Percentiles rank a stretch among this genome's conserved stretches.
phyloP scores from a whole-genome alignment of 1,140 invertebrate genomes.

The Amyelois transitella region DNA sequence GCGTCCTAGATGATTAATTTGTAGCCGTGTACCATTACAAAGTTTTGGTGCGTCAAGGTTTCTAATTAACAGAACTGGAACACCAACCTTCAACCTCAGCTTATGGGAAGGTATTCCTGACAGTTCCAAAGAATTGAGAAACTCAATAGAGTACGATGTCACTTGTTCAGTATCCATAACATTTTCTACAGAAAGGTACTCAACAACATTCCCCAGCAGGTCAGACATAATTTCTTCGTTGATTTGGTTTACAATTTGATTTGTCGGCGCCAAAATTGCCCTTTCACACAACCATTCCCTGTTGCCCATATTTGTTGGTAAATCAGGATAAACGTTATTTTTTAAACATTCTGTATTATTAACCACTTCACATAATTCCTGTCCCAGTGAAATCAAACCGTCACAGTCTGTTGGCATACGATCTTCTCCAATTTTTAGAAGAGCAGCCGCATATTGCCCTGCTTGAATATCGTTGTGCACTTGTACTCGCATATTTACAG shows the following conservation, averaged over 20 bases:
- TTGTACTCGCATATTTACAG: constrained; percentile 44
- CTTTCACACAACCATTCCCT: constrained; percentile 32
- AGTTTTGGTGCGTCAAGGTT: no score
- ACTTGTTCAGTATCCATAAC: constrained; percentile 24
- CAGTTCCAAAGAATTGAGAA: constrained; percentile 29
- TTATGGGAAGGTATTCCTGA: constrained; percentile 26
- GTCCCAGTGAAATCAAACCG: constrained; percentile 22
- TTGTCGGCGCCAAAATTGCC: constrained; percentile 26
- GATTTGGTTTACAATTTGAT: constrained; percentile 19
- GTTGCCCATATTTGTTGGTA: constrained; percentile 17
- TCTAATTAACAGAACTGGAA: no score
- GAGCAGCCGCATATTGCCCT: constrained; percentile 39
- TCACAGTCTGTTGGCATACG: constrained; percentile 18
- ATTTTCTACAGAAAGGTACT: constrained; percentile 26
- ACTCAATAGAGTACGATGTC: constrained; percentile 25
- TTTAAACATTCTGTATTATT: constrained; percentile 20
- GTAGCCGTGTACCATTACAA: no score
- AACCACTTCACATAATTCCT: constrained; percentile 31
- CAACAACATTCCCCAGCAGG: constrained; percentile 19
- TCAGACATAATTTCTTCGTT: constrained; percentile 25
- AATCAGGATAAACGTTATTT: constrained; percentile 20
- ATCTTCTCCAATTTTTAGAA: constrained; percentile 31
- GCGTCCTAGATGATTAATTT: no score
- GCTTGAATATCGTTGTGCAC: constrained; percentile 30
- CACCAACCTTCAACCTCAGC: constrained; percentile 18